Evolutionary conservation across 2,888 invertebrate genomes (phyloP), one percentile per base, ranked within the genome.

Genomic region (Chrysolina haemoptera): DNA sequence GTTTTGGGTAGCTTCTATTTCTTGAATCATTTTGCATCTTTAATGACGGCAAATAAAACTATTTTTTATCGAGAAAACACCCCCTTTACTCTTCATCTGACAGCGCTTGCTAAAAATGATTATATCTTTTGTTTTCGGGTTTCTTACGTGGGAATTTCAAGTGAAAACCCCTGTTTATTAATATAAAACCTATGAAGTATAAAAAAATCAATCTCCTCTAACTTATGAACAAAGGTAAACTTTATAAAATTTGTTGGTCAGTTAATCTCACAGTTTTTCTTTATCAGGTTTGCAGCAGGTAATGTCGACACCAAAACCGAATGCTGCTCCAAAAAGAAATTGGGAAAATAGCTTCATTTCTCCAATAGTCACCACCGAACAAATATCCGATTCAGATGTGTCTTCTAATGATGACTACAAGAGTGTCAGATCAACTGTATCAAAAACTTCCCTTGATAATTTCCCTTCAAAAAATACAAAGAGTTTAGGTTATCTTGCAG

Each of bases 251-350:
- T 2, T 8, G 1, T n/a, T 3, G 12, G n/a, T 35, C 22, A 62
- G 40, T 59, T 20, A 10, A 18, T n/a, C 18, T n/a, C 16, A 14
- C 10, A 20, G 11, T 43, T 40, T 63, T 63, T 43, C 43, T 63
- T 71, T 78, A 79, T 27, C 75, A 86, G 86, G 83, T 80, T 79
- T 86, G 46, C 83, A 84, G 69, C 86, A 86, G 79, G 84, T 85
- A 6, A 86, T 87, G 85, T 88, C 88, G 14, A 88, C 88, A 14
- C 88, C 88, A 53, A 86, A 85, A 80, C 82, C 82, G 3, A 75
- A 76, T 22, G 69, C 74, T 20, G 76, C 18, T 14, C 68, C 64
- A 27, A 79, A 77, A 46, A 80, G 73, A 62, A 63, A 80, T 5
- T 81, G 76, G 85, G 76, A 86, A 79, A 72, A 83, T 65, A 80